Evolutionary conservation across 2,797 vertebrate species (phyloP).

Genomic region (Falco rusticolus): DNA sequence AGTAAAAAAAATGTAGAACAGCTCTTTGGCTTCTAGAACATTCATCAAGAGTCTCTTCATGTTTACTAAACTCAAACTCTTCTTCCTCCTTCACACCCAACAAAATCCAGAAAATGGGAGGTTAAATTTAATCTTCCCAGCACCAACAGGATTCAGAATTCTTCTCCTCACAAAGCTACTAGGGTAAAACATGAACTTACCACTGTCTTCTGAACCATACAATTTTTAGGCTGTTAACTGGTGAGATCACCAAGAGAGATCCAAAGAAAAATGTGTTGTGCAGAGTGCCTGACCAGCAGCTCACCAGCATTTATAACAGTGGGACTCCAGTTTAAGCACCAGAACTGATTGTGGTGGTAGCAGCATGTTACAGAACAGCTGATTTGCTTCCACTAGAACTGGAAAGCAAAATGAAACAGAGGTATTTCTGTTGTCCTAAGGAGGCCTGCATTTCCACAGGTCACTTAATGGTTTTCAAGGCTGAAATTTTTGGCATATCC

Average conservation of each 20-base stretch:
- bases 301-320: not conserved
- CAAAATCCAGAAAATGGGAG: too few relatives aligned
- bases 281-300: not conserved
- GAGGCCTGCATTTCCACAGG: not conserved
- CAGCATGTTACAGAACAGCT: not conserved
- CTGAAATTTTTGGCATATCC: not conserved
- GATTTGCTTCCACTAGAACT: not conserved
- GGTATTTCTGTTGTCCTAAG: not conserved
- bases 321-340: not conserved
- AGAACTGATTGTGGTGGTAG: not conserved
- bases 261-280: not conserved
- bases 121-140: too few relatives aligned
- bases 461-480: not conserved
- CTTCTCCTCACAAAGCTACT: too few relatives aligned
- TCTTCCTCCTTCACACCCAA: not conserved
- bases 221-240: slow-evolving; percentile 14
- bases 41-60: not conserved
- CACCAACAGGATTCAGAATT: too few relatives aligned
- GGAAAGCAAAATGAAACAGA: not conserved
- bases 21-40: not conserved
- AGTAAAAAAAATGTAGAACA: not conserved
- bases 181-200: not conserved
- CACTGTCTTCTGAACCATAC: not conserved
- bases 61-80: not conserved
- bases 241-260: not conserved